Base-by-base conservation (phyloP, 1,140 invertebrate genomes). In the Philopotamus ludificatus region DNA sequence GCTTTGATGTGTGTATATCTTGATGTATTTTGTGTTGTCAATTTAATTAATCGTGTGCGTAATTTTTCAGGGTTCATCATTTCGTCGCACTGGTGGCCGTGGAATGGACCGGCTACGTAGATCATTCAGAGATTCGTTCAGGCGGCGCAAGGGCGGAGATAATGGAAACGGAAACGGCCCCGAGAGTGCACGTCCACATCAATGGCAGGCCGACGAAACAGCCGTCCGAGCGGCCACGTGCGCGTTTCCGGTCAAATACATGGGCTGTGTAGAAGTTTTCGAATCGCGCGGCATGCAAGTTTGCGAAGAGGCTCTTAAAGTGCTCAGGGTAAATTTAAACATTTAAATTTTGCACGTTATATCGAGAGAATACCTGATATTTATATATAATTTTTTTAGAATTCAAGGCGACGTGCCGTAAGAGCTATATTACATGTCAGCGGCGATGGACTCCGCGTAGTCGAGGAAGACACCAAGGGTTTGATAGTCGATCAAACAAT, bases 401-500 rank as follows among this genome's bases (percentile, higher is more conserved):
- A 91, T 77, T 95, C 93, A 3, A 85, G 92, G 68, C 84, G 92
- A 69, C 85, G 93, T 71, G 91, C 94, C 4, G 87, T 96, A 2
- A 87, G 94, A 71, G 93, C 94, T 1, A 85, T 96, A 64, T 83
- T 99, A 10, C 95, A 98, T 76, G 94, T 99, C 1, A 97, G 95
- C 58, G 97, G 97, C 0, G 97, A 99, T 80, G 95, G 97, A 7
- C 80, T 99, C 20, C 83, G 97, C 7, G 97, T 99, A 1, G 97
- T 99, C 0, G 98, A 99, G 78, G 96, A 99, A 73, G 96, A 98
- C 73, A 98, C 95, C 8, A 99, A 98, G 81, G 97, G 96, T 22
- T 83, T 99, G 49, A 95, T 99, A 68, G 95, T 99, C 12, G 98
- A 99, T 82, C 98, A 99, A 80, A 99, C 97, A 2, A 99, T 99